Base-by-base conservation (phyloP, 2,797 vertebrate species). In the Cynodonichthys magdalenae region DNA sequence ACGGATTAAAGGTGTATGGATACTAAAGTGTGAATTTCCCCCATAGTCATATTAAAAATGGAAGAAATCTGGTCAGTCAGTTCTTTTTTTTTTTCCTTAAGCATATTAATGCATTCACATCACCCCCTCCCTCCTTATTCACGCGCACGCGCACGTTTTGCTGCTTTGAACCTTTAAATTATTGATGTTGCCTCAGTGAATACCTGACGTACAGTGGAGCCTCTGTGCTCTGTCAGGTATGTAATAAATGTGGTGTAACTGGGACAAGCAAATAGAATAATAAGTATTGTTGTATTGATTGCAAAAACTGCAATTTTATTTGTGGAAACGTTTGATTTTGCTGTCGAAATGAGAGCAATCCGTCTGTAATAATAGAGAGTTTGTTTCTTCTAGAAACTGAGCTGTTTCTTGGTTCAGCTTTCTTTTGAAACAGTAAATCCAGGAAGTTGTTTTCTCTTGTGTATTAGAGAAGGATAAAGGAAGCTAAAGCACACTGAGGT, bases 81-180 rank as follows among this genome's bases (percentile, higher is more conserved):
- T 6, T 3, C 17, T 5, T 9, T 42, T n/a, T 50, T 18, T 31
- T 15, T 20, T 19, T 19, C n/a, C 2, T n/a, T 36, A 12, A 46
- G 48, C 14, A 19, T 27, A 52, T 53, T 53, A 54, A 36, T 49
- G 59, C 56, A 59, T 53, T 45, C 53, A 54, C 17, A 47, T 36
- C 31, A 34, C 31, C 7, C 31, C 29, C 14, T 18, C 28, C 17
- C 28, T 15, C 15, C 42, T 15, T 36, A 39, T 48, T 15, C 71
- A 63, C 67, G 51, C 31, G 59, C 17, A 68, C 66, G 60, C 62
- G 70, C 75, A 53, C 49, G 50, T 53, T 56, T 66, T 92, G 90
- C 83, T 93, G 93, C 92, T 91, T 93, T 91, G 91, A 89, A 89
- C 85, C 77, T 91, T 90, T 93, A 87, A 92, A 91, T 94, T 92